Conservation (phyloP, 2,888 invertebrate genomes). For the Sthenelais limicola region DNA sequence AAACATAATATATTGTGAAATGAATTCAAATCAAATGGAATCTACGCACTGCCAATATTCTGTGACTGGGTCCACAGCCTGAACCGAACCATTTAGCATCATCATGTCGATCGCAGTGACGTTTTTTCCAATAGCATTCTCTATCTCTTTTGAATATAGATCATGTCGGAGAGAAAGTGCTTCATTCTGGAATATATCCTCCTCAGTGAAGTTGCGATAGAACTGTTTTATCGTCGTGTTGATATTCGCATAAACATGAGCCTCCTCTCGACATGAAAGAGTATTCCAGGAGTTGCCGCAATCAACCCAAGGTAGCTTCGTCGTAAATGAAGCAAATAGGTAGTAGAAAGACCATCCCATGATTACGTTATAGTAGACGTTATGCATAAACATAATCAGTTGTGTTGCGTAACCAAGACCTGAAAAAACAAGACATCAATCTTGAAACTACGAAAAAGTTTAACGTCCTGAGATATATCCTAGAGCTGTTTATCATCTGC, state of each 20-base stretch:
- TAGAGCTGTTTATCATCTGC: no score
- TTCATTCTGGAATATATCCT: no score
- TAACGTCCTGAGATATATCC: no score
- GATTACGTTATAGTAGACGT: conserved; percentile 76
- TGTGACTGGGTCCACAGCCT: conserved; percentile 44
- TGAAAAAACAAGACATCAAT: conserved; percentile 59
- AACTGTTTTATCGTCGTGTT: background rate
- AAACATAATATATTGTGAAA: no score
- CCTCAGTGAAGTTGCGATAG: background rate
- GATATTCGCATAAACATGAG: conserved; percentile 10
- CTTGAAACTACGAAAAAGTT: no score
- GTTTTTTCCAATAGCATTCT: background rate
- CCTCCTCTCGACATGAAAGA: conserved; percentile 52
- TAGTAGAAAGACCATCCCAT: conserved; percentile 74
- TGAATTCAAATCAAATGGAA: no score
- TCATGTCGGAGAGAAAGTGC: background rate
- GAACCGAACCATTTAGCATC: conserved; percentile 12
- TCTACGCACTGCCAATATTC: conserved; percentile 73
- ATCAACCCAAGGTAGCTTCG: conserved; percentile 74
- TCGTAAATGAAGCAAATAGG: conserved; percentile 72
- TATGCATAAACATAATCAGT: conserved; percentile 75
- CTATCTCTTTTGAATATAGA: background rate
- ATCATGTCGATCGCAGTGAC: conserved; percentile 3
- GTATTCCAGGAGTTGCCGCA: conserved; percentile 76
- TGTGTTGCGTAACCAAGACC: conserved; percentile 75